Evolutionary conservation across 2,797 vertebrate genomes (phyloP).

Genomic region (Rachycentron canadum): DNA sequence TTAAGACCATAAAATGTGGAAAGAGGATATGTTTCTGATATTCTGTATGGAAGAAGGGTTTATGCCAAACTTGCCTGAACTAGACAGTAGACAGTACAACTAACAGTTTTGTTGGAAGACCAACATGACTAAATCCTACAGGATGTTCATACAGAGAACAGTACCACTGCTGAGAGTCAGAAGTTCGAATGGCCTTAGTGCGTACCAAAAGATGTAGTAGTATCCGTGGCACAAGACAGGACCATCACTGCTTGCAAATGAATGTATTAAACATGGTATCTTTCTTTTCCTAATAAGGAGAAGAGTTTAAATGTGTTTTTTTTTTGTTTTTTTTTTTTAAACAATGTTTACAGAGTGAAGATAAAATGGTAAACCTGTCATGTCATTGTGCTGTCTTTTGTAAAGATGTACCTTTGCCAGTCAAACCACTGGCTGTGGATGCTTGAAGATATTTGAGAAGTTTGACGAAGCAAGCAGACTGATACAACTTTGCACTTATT

Average conservation of each 20-base stretch:
- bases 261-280: constrained; percentile 77
- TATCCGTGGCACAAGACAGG: constrained; percentile 58
- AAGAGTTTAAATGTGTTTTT: constrained; percentile 57
- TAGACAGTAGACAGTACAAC: too few species aligned
- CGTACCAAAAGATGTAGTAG: constrained; percentile 26
- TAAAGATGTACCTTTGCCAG: constrained; percentile 90
- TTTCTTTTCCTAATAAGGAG: constrained; percentile 46
- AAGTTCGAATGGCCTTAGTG: constrained; percentile 22
- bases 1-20: constrained; percentile 34
- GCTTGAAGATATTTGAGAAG: constrained; percentile 89
- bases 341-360: constrained; percentile 89
- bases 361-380: constrained; percentile 72
- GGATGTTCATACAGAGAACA: constrained; percentile 58
- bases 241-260: constrained; percentile 60
- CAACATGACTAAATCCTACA: constrained; percentile 58
- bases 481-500: constrained; percentile 97
- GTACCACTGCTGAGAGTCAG: constrained; percentile 42
- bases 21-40: constrained; percentile 22
- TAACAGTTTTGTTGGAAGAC: constrained; percentile 42
- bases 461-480: constrained; percentile 76
- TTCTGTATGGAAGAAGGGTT: constrained; percentile 30
- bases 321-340: constrained; percentile 63
- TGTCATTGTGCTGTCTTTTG: constrained; percentile 89
- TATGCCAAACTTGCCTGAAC: constrained; percentile 67
- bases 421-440: constrained; percentile 86